These are phyloP conservation scores for Netelia inedita DNA, from an alignment of 2,888 invertebrate genomes.

Conservation along the genomic window DNA sequence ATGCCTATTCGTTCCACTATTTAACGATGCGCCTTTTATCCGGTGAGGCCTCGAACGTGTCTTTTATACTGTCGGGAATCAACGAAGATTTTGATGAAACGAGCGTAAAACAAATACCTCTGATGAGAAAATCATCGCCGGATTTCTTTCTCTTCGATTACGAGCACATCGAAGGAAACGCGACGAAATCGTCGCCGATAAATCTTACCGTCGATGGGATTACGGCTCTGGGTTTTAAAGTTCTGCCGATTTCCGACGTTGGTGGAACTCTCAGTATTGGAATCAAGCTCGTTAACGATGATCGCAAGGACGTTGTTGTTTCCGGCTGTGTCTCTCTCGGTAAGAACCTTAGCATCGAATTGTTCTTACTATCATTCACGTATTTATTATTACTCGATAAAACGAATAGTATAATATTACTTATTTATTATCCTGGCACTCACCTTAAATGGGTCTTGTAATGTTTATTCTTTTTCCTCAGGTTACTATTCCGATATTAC, in stretches of 20 bases:
- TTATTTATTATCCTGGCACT: too few species aligned
- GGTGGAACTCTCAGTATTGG: slow-evolving; percentile 93
- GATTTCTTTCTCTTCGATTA: slow-evolving; percentile 92
- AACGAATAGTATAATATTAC: too few species aligned
- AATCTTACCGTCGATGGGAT: slow-evolving; percentile 89
- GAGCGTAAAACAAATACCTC: slow-evolving; percentile 81
- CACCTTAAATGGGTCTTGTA: too few species aligned
- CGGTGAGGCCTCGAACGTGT: slow-evolving; percentile 75
- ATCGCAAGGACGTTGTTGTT: slow-evolving; percentile 83
- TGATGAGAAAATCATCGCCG: slow-evolving; percentile 88
- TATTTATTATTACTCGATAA: too few species aligned
- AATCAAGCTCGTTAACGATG: slow-evolving; percentile 88
- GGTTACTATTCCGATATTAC: slow-evolving; percentile 78
- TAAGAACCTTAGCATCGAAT: slow-evolving; percentile 51
- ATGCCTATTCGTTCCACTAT: slow-evolving; percentile 77
- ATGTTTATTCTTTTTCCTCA: slow-evolving; percentile 56
- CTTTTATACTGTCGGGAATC: slow-evolving; percentile 64
- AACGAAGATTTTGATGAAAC: slow-evolving; percentile 67
- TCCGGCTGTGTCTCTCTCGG: slow-evolving; percentile 86
- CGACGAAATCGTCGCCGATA: slow-evolving; percentile 88
- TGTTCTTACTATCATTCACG: slow-evolving; percentile 6
- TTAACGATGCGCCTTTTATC: slow-evolving; percentile 77
- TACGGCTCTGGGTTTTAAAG: slow-evolving; percentile 89
- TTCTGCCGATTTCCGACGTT: slow-evolving; percentile 90
- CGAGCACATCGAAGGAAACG: slow-evolving; percentile 89